Conservation (phyloP, 2,113 vertebrate genomes). For the Riparia riparia region DNA sequence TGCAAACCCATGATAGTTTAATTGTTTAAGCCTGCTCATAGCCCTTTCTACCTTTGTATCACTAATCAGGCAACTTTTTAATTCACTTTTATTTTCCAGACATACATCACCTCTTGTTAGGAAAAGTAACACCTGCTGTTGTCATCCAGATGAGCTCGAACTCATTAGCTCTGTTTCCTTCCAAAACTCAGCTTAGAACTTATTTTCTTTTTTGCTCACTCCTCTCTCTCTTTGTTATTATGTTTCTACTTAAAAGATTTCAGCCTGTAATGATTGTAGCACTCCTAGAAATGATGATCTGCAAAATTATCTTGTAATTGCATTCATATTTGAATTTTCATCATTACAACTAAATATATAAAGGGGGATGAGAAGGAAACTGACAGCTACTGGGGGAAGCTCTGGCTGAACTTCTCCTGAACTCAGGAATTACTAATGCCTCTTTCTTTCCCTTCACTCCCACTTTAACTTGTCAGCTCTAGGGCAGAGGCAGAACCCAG, state of each 20-base stretch:
- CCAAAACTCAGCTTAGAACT: neutral
- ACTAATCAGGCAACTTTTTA: neutral
- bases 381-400: neutral
- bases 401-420: neutral
- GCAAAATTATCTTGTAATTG: conserved; percentile 14
- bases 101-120: neutral
- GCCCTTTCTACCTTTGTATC: neutral
- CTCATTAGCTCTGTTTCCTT: conserved; percentile 24
- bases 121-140: conserved; percentile 24
- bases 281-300: neutral
- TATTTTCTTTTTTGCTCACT: neutral
- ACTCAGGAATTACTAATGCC: neutral
- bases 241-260: neutral
- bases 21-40: neutral
- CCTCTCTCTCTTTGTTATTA: neutral
- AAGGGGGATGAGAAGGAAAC: neutral
- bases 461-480: neutral
- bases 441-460: neutral
- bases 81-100: neutral
- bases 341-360: neutral
- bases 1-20: neutral
- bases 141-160: conserved; percentile 27
- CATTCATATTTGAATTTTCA: neutral
- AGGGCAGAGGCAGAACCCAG: too few species aligned
- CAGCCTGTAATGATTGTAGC: neutral